Evolutionary conservation across 1,140 invertebrate species (phyloP).

Genomic region (Metopolophium dirhodum): DNA sequence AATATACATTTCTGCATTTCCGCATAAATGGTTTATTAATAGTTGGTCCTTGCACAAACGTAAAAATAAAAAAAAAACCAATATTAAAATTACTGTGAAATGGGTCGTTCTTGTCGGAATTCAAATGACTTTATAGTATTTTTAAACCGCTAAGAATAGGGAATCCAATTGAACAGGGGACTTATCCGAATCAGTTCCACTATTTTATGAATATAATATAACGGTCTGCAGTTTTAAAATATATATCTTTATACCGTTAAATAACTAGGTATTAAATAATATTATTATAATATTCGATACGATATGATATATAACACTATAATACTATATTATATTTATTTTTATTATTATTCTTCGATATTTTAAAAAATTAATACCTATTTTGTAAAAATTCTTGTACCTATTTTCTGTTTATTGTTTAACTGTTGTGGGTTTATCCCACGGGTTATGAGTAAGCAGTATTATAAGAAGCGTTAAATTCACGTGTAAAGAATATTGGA

Average conservation of each 20-base stretch:
- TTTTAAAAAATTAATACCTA: not conserved
- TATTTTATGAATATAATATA: not conserved
- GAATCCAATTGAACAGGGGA: not conserved
- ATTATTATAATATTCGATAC: not conserved
- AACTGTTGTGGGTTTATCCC: not conserved
- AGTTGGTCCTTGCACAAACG: not conserved
- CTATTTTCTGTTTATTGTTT: not conserved
- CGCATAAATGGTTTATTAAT: not conserved
- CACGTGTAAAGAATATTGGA: too few relatives aligned
- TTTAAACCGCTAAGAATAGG: not conserved
- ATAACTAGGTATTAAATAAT: not conserved
- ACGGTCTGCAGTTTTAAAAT: slow-evolving; percentile 9
- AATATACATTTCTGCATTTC: not conserved
- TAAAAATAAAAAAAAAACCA: not conserved
- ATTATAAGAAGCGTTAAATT: too few relatives aligned
- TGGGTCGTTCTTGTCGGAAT: not conserved
- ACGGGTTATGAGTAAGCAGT: too few relatives aligned
- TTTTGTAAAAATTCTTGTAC: not conserved
- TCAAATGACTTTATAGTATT: not conserved
- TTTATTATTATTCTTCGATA: not conserved
- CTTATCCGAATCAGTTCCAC: not conserved
- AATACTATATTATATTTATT: too few relatives aligned
- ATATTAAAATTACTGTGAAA: not conserved
- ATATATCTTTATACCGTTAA: not conserved
- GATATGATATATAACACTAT: not conserved